Conservation (phyloP, 2,113 vertebrate genomes). For the Gnathonemus longibarbis region DNA sequence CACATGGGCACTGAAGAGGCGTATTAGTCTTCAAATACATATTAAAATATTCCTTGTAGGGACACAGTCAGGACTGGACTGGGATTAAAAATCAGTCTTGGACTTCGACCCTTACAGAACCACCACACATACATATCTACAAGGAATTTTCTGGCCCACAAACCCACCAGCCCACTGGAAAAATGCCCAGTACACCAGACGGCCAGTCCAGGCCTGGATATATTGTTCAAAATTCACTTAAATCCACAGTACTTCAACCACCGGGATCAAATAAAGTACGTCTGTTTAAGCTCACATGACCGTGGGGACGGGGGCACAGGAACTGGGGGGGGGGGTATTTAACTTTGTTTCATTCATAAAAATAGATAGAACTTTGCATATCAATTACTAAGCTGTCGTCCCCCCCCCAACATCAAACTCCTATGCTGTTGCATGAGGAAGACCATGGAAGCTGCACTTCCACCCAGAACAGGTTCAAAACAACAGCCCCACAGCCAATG, state of each 20-base stretch:
- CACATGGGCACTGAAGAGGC: background rate
- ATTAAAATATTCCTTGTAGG: background rate
- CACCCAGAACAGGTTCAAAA: background rate
- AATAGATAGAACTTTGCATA: background rate
- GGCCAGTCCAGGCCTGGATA: background rate
- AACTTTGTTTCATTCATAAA: background rate
- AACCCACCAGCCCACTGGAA: background rate
- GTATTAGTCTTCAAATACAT: background rate
- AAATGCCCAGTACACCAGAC: background rate
- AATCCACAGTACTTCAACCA: background rate
- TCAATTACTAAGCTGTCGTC: background rate
- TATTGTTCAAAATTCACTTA: background rate
- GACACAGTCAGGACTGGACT: background rate
- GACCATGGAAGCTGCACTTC: background rate
- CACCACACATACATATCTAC: background rate
- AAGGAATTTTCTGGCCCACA: background rate
- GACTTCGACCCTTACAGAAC: background rate
- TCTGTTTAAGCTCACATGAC: background rate
- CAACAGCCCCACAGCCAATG: background rate
- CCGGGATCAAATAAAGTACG: background rate
- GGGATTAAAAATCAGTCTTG: background rate
- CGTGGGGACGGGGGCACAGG: background rate
- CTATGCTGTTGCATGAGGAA: background rate
- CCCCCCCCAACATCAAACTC: background rate
- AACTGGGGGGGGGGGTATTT: background rate